Evolutionary conservation across 2,113 vertebrate species (phyloP), one percentile per base, ranked within the genome.

Genomic region (Carassius auratus): DNA sequence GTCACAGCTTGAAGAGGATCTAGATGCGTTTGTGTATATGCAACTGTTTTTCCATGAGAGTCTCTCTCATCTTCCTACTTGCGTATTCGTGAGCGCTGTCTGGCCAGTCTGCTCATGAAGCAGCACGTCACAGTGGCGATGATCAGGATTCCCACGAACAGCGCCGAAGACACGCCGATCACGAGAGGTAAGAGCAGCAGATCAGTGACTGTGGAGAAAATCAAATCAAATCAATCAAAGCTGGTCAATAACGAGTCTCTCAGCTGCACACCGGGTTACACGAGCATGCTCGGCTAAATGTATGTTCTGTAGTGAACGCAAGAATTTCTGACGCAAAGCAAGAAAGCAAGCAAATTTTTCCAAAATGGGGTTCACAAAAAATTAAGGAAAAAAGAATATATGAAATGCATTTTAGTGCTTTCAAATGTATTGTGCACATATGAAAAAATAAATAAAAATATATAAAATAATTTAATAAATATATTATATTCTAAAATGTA

Each of bases 121-220:
- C 96, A 97, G 86, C 96, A 97, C 73, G 97, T 98, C 62, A 98
- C 96, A 0, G 96, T 86, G 6, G 94, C 91, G 0, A 97, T 94
- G 89, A 98, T 92, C 30, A 94, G 84, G 79, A 96, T 90, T 0
- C 96, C 96, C 0, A 96, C 94, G 48, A 97, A 95, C 10, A 98
- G 91, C 38, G 97, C 96, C 0, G 94, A 95, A 30, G 94, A 96
- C 5, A 95, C 88, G 0, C 97, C 97, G 12, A 95, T 87, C 12
- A 96, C 90, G 87, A 98, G 74, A 1, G 97, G 97, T 83, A 98
- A 91, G 23, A 97, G 90, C 7, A 98, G 94, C 50, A 97, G 95
- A 87, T 97, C 96, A 30, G 91, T 88, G 76, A 92, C 97, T 96
- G 90, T 62, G 81, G 23, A 73, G n/a, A 45, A 38, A 84, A 48